Conservation (phyloP, 2,888 invertebrate genomes). For the Drosophila kuntzei region DNA sequence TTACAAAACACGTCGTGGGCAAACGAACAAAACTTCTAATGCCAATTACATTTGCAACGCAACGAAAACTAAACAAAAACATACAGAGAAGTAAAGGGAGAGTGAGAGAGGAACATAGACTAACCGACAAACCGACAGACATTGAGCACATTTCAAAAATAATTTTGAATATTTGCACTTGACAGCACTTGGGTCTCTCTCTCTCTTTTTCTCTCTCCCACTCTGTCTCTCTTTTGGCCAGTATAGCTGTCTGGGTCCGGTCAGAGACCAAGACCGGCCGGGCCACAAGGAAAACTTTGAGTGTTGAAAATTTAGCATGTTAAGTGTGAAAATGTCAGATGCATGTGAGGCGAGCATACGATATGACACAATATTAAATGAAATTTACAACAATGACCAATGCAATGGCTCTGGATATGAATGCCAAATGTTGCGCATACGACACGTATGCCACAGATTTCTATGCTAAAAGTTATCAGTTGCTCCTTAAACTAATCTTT, state of each 20-base stretch:
- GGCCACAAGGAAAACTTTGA: conserved; percentile 43
- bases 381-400: conserved; percentile 65
- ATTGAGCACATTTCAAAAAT: conserved; percentile 75
- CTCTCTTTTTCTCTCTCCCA: background rate
- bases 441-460: conserved; percentile 51
- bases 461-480: conserved; percentile 47
- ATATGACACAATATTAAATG: conserved; percentile 72
- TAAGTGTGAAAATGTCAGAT: conserved; percentile 79
- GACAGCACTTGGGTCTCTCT: conserved; percentile 46
- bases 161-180: conserved; percentile 80
- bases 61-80: conserved; percentile 75
- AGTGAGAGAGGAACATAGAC: conserved; percentile 2
- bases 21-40: conserved; percentile 72
- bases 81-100: conserved; percentile 15
- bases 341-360: conserved; percentile 61
- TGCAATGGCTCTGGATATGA: conserved; percentile 38
- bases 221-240: background rate
- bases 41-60: conserved; percentile 77
- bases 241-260: conserved; percentile 14
- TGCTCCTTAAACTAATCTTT: conserved; percentile 36
- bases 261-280: conserved; percentile 28
- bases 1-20: conserved; percentile 79
- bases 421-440: conserved; percentile 67
- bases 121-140: conserved; percentile 34
- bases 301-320: conserved; percentile 67